Base-by-base conservation (phyloP, 35 echinoderm and acorn worm genomes). In the Anneissia japonica region DNA sequence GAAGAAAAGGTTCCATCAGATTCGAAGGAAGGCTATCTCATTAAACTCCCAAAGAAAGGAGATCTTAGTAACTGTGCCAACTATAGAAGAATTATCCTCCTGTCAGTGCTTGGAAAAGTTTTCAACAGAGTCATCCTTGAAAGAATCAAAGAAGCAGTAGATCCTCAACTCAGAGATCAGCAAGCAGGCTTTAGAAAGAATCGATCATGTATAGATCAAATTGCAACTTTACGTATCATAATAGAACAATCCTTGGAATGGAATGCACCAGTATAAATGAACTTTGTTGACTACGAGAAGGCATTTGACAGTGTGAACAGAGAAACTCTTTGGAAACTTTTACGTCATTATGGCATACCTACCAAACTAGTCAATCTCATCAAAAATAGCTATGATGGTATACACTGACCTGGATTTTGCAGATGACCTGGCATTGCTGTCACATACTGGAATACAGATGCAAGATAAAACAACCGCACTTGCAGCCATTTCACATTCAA, bases 161-260 rank as follows among this genome's bases (percentile, higher is more conserved):
- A 81, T 81, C 4, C 37, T 12, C 31, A 81, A 12, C 37, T 16
- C n/a, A 81, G 79, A 81, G 79, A 81, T 81, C 32, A 81, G 39
- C 79, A 36, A 39, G 79, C 79, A 34, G 79, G 79, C 35, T 81
- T 81, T 39, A 23, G 31, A 14, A 81, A 81, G 35, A 39, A 81
- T 9, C 79, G 79, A 39, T 81, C 79, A 34, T 81, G 79, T 39
- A 37, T 81, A 23, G 79, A 81, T 81, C 79, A 81, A 37, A 81
- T 81, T 81, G 79, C 79, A 14, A 81, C 79, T 39, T 37, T 81
- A 81, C 79, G 79, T 36, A 81, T 81, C 31, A 81, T 81, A 9
- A 9, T 81, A 37, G 16, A 81, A 37, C 35, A 81, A 29, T 9
- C 16, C 34, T 9, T 81, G 32, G 79, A 81, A 35, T 81, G 79